Conservation (phyloP, 2,888 invertebrate genomes). For the Sepiola atlantica region DNA sequence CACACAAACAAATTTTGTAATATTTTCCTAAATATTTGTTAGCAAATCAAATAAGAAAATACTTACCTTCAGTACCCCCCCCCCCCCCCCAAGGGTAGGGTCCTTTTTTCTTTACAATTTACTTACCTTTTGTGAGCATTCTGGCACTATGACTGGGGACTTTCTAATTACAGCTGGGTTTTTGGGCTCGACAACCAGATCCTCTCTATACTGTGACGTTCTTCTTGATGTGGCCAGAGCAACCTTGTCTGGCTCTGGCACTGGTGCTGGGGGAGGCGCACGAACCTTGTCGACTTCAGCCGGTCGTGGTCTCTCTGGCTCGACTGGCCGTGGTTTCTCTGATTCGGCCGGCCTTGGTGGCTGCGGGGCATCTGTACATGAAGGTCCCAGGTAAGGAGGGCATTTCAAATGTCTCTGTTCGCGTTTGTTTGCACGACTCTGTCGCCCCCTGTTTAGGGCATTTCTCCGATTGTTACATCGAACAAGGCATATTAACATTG, state of each 20-base stretch:
- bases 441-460: slow-evolving; percentile 21
- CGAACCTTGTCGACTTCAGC: slow-evolving; percentile 32
- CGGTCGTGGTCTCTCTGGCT: background rate
- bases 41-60: background rate
- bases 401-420: slow-evolving; percentile 32
- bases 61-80: background rate
- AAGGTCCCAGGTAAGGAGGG: slow-evolving; percentile 22
- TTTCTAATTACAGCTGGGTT: slow-evolving; percentile 8
- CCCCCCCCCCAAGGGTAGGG: background rate
- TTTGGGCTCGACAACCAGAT: background rate
- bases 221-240: background rate
- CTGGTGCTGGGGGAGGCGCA: background rate
- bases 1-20: background rate
- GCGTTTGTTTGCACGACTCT: slow-evolving; percentile 19
- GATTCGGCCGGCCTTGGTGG: background rate
- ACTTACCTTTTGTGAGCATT: background rate
- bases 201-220: slow-evolving; percentile 18
- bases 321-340: background rate
- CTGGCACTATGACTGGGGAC: background rate
- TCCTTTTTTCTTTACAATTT: background rate
- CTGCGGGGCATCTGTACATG: background rate
- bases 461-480: slow-evolving; percentile 32
- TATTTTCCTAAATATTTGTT: background rate
- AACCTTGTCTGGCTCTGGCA: background rate
- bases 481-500: slow-evolving; percentile 32